Conservation (phyloP, 2,888 invertebrate genomes). For the Hipparchia sbordonii region DNA sequence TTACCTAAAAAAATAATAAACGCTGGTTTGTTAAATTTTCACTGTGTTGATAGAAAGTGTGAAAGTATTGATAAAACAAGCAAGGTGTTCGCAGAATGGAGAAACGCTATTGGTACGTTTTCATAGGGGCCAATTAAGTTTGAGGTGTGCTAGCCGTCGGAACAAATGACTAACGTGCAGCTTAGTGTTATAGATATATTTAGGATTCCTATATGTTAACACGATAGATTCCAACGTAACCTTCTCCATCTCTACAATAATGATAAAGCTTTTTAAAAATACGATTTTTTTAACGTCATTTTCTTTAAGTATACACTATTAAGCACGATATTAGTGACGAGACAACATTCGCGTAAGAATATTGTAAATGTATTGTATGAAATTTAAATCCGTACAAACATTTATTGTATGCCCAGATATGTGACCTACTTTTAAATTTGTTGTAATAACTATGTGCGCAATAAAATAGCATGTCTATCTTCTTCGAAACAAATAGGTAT, state of each 20-base stretch:
- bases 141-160: background rate
- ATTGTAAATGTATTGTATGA: constrained; percentile 20
- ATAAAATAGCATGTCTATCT: constrained; percentile 16
- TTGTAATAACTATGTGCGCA: background rate
- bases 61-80: constrained; percentile 76
- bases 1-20: background rate
- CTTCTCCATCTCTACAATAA: too few species aligned
- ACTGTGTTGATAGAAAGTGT: constrained; percentile 53
- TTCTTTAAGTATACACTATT: background rate
- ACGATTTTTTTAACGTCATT: background rate
- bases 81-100: constrained; percentile 52
- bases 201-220: too few species aligned
- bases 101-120: constrained; percentile 25
- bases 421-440: constrained; percentile 6
- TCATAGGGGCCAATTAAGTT: constrained; percentile 24
- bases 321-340: background rate
- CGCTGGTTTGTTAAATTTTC: constrained; percentile 15
- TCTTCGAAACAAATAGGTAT: background rate
- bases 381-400: constrained; percentile 17
- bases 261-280: too few species aligned
- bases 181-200: too few species aligned
- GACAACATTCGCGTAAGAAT: constrained; percentile 17
- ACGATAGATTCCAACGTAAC: too few species aligned
- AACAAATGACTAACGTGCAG: background rate
- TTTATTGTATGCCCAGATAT: constrained; percentile 9